A percentile compares a stretch with the other conserved stretches of the same genome.
Evolutionary conservation across 2,888 invertebrate genomes (phyloP).

Genomic region (Perizoma affinitatum): DNA sequence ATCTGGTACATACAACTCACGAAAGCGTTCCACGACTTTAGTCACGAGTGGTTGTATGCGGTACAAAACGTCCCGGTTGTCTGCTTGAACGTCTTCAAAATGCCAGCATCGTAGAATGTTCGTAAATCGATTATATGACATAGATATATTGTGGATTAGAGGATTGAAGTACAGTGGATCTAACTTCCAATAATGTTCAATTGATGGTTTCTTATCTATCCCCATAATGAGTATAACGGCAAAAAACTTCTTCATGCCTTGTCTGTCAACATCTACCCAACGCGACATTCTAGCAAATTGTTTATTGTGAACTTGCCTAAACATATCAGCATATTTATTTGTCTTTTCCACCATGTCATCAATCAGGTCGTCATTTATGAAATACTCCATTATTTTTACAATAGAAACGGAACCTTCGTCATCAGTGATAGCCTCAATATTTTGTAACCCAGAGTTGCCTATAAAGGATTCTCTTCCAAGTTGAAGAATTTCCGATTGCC

Average conservation of each 20-base stretch:
- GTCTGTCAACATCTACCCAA: conserved; percentile 12
- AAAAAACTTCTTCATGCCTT: conserved; percentile 15
- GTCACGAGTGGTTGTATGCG: conserved; percentile 23
- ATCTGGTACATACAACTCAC: conserved; percentile 6
- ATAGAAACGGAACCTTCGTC: conserved; percentile 9
- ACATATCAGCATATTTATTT: conserved; percentile 12
- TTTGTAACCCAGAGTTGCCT: conserved; percentile 15
- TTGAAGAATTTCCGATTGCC: conserved; percentile 15
- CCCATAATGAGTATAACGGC: conserved; percentile 21
- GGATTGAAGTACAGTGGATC: conserved; percentile 22
- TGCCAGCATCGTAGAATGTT: conserved; percentile 27
- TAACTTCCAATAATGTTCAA: conserved; percentile 19
- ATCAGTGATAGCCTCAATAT: conserved; percentile 13
- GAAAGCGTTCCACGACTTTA: conserved; percentile 6
- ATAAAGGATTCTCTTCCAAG: conserved; percentile 17
- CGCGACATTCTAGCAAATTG: conserved; percentile 9
- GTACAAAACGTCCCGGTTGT: conserved; percentile 29
- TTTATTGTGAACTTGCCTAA: conserved; percentile 13
- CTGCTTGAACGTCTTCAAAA: conserved; percentile 28
- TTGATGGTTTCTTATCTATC: conserved; percentile 10
- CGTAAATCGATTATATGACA: conserved; percentile 30
- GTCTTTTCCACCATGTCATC: conserved; percentile 8
- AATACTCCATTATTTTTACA: conserved; percentile 10
- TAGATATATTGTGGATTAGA: conserved; percentile 14
- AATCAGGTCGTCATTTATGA: conserved; percentile 9